Percentiles rank a stretch among this genome's conserved stretches.
Evolutionary conservation across 1,140 invertebrate genomes (phyloP).

Genomic region (Drosophila pseudoobscura): DNA sequence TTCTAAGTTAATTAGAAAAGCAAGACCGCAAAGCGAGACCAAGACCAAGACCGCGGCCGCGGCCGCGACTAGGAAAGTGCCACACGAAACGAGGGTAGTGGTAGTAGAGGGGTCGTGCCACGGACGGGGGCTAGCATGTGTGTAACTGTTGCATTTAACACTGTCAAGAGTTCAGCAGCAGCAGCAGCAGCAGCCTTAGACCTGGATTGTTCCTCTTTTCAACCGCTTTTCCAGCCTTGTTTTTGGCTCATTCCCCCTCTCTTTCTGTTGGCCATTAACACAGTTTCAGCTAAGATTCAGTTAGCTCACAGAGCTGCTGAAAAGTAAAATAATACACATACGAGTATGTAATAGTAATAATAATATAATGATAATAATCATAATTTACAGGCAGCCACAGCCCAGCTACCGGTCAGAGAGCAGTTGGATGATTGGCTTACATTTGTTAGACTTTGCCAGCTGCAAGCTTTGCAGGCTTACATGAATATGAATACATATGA

Average conservation of each 20-base stretch:
- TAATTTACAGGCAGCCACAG: constrained; percentile 61
- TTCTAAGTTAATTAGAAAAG: constrained; percentile 79
- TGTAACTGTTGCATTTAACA: constrained; percentile 79
- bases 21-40: constrained; percentile 39
- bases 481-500: background rate
- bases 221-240: constrained; percentile 45
- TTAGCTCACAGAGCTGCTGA: constrained; percentile 57
- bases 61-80: constrained; percentile 24
- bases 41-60: constrained; percentile 14
- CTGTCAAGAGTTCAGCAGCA: constrained; percentile 71
- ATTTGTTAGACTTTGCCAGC: constrained; percentile 58
- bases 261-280: constrained; percentile 70
- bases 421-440: constrained; percentile 46
- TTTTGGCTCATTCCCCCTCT: constrained; percentile 33
- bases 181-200: background rate
- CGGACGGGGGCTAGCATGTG: constrained; percentile 37
- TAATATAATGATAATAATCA: constrained; percentile 66
- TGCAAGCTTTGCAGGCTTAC: constrained; percentile 23
- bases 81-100: no score
- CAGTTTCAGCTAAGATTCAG: constrained; percentile 56
- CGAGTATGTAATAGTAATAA: constrained; percentile 45
- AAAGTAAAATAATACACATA: constrained; percentile 22
- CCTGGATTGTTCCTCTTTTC: background rate
- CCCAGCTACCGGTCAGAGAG: constrained; percentile 10
- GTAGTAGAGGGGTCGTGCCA: background rate